A percentile compares a stretch with the other conserved stretches of the same genome.
phyloP scores from a whole-genome alignment of 2,888 invertebrate species.

The Heteromyza rotundicornis region DNA sequence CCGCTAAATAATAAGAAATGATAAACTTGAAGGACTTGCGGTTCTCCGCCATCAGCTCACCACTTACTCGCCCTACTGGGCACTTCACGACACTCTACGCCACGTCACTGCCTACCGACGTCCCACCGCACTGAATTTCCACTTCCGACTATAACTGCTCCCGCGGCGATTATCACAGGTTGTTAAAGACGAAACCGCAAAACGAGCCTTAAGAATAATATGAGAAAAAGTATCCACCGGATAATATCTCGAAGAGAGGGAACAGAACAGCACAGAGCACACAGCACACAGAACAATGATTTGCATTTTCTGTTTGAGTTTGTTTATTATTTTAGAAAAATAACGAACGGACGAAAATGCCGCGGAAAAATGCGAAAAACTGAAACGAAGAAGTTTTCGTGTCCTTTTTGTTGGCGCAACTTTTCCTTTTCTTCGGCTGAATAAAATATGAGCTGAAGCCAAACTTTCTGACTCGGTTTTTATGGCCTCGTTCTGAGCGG shows the following conservation, averaged over 20 bases:
- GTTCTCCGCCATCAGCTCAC: neutral
- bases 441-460: slow-evolving; percentile 49
- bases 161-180: slow-evolving; percentile 49
- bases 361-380: neutral
- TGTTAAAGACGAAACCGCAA: slow-evolving; percentile 39
- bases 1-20: slow-evolving; percentile 51
- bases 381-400: neutral
- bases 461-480: slow-evolving; percentile 45
- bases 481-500: slow-evolving; percentile 39
- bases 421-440: slow-evolving; percentile 32
- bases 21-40: slow-evolving; percentile 33
- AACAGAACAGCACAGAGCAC: neutral
- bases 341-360: slow-evolving; percentile 33
- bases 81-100: neutral
- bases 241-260: neutral
- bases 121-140: neutral
- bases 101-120: too few relatives aligned
- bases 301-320: slow-evolving; percentile 45
- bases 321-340: slow-evolving; percentile 41
- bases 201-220: slow-evolving; percentile 32
- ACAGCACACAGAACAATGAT: slow-evolving; percentile 46
- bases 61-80: neutral
- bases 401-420: slow-evolving; percentile 3
- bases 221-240: neutral
- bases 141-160: slow-evolving; percentile 36